Percentiles rank a stretch among this genome's conserved stretches.
Evolutionary conservation across 2,888 invertebrate species (phyloP).

Genomic region (Steromphala cineraria): DNA sequence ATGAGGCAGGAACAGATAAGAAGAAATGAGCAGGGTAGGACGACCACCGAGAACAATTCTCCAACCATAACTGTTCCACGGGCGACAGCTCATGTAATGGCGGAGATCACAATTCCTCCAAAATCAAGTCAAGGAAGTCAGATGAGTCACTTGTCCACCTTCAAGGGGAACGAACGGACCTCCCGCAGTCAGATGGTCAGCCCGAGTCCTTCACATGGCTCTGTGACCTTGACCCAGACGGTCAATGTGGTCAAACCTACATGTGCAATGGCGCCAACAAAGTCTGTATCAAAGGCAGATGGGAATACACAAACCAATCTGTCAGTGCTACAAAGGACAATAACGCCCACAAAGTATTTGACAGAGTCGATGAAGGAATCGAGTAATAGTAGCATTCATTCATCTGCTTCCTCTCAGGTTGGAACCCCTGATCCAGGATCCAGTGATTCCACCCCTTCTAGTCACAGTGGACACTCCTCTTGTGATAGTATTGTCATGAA

Average conservation of each 20-base stretch:
- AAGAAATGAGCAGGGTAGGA: constrained; percentile 1
- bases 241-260: constrained; percentile 68
- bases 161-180: constrained; percentile 23
- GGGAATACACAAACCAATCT: constrained; percentile 63
- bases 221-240: constrained; percentile 46
- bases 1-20: constrained; percentile 15
- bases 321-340: constrained; percentile 60
- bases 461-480: constrained; percentile 46
- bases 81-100: constrained; percentile 20
- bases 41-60: constrained; percentile 2
- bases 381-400: neutral
- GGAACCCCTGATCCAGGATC: neutral
- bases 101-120: constrained; percentile 19
- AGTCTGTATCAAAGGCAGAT: constrained; percentile 54
- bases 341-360: constrained; percentile 45
- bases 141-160: neutral
- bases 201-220: constrained; percentile 37
- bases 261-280: constrained; percentile 47
- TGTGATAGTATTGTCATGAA: constrained; percentile 58
- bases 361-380: constrained; percentile 10
- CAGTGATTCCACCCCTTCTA: constrained; percentile 7
- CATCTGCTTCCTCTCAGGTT: constrained; percentile 9
- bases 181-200: constrained; percentile 38
- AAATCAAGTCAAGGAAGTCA: constrained; percentile 9
- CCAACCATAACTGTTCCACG: neutral